Conservation (phyloP, 2,113 vertebrate species). For the Sclerurus mexicanus region DNA sequence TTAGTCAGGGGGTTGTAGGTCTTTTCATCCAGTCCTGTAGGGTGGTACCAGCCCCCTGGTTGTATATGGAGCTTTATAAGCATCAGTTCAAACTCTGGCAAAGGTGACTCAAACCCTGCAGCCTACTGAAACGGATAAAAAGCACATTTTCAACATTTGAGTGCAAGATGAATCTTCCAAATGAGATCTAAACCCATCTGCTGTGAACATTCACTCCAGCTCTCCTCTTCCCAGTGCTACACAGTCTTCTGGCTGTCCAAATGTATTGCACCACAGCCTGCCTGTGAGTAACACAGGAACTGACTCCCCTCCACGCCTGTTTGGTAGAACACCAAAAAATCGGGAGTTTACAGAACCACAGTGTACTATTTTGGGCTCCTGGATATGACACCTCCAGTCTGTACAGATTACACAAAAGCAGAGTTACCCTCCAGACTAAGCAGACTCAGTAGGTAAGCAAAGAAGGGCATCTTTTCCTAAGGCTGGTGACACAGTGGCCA, state of each 20-base stretch:
- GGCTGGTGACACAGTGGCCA: not conserved
- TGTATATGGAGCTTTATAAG: not conserved
- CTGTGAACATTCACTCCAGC: accelerated
- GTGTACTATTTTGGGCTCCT: not conserved
- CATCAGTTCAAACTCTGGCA: not conserved
- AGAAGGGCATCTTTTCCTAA: not conserved
- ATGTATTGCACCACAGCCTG: not conserved
- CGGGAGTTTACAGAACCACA: not conserved
- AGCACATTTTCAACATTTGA: accelerated
- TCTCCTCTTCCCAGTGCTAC: not conserved
- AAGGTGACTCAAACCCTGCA: not conserved
- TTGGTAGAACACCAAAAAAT: not conserved
- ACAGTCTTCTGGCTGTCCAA: not conserved
- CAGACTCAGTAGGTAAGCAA: not conserved
- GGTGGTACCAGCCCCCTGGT: not conserved
- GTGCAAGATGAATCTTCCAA: not conserved
- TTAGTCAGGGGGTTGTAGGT: not conserved
- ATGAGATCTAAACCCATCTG: not conserved
- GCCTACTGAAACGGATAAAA: not conserved
- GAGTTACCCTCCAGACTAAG: not conserved
- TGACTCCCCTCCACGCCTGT: accelerated
- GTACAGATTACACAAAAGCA: not conserved
- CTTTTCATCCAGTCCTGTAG: not conserved
- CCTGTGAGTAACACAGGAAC: not conserved
- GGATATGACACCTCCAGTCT: not conserved